Percentiles rank a stretch among this genome's conserved stretches.
These are phyloP conservation scores for Pseudobourletiella spinata DNA, from an alignment of 1,140 invertebrate genomes.

Conservation along the genomic window DNA sequence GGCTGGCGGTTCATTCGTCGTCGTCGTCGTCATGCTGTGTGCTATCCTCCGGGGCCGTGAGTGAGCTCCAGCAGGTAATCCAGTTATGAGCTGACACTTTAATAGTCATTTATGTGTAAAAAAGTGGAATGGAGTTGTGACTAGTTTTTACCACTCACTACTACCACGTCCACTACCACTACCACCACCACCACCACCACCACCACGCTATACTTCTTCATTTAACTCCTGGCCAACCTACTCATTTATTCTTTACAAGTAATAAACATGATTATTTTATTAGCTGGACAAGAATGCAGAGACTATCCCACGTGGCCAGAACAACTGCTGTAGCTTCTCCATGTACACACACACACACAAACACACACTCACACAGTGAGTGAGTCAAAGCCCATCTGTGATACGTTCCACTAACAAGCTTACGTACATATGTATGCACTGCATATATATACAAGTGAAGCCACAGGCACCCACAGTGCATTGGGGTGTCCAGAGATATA, in stretches of 20 bases:
- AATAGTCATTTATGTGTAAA: conserved; percentile 3
- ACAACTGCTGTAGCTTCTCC: neutral
- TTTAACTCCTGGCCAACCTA: conserved; percentile 5
- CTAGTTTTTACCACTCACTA: neutral
- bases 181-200: neutral
- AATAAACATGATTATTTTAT: conserved; percentile 16
- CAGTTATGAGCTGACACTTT: conserved; percentile 7
- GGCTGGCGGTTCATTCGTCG: no score
- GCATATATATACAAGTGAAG: no score
- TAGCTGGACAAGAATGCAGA: neutral
- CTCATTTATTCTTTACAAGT: conserved; percentile 12
- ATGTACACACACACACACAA: no score
- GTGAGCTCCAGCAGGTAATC: conserved; percentile 7
- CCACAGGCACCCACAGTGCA: no score
- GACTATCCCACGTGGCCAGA: conserved; percentile 6
- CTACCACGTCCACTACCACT: neutral
- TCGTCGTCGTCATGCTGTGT: no score
- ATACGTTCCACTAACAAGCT: no score
- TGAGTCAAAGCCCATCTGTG: no score
- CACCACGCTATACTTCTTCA: neutral
- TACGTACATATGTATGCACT: no score
- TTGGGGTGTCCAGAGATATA: no score
- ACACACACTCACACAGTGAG: no score
- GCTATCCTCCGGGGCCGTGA: no score
- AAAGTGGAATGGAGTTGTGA: neutral